Percentiles rank a stretch among this genome's conserved stretches.
Evolutionary conservation across 2,113 vertebrate species (phyloP).

Genomic region (Zonotrichia leucophrys): DNA sequence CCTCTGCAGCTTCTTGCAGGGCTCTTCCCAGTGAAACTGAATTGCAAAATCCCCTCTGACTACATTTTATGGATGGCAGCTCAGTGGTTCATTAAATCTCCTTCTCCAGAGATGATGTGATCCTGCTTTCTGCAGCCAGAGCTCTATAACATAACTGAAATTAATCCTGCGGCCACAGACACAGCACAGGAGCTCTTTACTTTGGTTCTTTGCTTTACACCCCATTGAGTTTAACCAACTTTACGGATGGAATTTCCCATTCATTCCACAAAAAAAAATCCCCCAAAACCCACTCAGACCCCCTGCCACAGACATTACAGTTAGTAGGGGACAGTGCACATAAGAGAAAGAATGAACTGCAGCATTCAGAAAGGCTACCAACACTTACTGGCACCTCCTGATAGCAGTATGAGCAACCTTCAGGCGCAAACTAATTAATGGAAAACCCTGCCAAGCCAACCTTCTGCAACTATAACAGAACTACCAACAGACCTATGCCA

Average conservation of each 20-base stretch:
- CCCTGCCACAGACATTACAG: neutral
- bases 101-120: neutral
- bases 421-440: neutral
- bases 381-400: too few relatives aligned
- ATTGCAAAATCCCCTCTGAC: neutral
- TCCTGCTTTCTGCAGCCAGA: neutral
- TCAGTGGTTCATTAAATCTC: neutral
- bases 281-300: neutral
- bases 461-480: neutral
- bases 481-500: neutral
- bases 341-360: neutral
- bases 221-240: neutral
- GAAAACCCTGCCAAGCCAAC: neutral
- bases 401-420: rapidly evolving
- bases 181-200: neutral
- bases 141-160: neutral
- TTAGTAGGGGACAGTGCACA: neutral
- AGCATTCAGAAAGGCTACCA: neutral
- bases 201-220: neutral
- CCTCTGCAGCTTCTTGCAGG: neutral
- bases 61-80: neutral
- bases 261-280: rapidly evolving
- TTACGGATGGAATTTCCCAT: neutral
- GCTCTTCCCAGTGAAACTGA: neutral
- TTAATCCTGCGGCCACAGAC: neutral